These are phyloP conservation scores for Cataglyphis albicans DNA, from an alignment of 2,888 invertebrate genomes.

Conservation along the genomic window DNA sequence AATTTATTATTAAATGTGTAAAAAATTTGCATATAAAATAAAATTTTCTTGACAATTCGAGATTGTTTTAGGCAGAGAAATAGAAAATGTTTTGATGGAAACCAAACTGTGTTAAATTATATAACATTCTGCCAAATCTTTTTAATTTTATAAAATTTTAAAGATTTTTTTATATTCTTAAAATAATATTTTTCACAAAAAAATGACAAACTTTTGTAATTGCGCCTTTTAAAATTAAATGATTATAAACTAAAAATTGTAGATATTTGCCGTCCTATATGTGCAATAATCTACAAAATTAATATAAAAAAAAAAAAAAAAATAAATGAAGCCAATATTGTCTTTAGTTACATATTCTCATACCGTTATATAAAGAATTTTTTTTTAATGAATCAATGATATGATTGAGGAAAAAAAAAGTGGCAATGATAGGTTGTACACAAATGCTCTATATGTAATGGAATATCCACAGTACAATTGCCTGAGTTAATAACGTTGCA, in stretches of 20 bases:
- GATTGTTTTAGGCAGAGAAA: neutral
- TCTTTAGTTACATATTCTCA: neutral
- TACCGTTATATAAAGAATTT: neutral
- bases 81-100: neutral
- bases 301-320: neutral
- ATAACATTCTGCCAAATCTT: neutral
- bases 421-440: neutral
- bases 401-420: slow-evolving; percentile 10
- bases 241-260: neutral
- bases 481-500: slow-evolving; percentile 26
- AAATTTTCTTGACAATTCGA: neutral
- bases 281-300: neutral
- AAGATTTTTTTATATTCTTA: neutral
- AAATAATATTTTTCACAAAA: neutral
- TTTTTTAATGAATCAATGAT: neutral
- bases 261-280: neutral
- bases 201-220: neutral
- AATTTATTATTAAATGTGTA: neutral
- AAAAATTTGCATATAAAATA: neutral
- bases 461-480: slow-evolving; percentile 41
- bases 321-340: slow-evolving; percentile 12
- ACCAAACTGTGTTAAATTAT: neutral
- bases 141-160: neutral
- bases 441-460: slow-evolving; percentile 16
- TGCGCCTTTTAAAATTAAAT: neutral